Conservation (phyloP, 2,113 vertebrate genomes). For the Rostratula benghalensis region DNA sequence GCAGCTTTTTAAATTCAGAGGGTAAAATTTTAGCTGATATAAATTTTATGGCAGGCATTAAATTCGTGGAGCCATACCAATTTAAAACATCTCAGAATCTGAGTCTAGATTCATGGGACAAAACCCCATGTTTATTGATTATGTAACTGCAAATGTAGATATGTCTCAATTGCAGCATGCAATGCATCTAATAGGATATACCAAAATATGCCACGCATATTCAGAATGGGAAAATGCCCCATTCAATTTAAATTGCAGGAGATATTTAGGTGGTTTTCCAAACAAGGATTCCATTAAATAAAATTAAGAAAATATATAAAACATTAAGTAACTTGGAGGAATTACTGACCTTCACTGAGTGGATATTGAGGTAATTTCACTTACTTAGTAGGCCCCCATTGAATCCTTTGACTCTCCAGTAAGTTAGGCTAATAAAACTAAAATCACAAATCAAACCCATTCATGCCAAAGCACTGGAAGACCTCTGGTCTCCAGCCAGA, state of each 20-base stretch:
- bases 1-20: neutral
- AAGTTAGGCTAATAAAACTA: neutral
- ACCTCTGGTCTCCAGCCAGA: neutral
- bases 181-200: neutral
- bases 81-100: neutral
- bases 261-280: neutral
- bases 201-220: neutral
- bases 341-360: neutral
- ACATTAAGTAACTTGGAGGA: neutral
- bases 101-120: neutral
- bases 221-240: neutral
- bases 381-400: neutral
- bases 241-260: neutral
- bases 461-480: neutral
- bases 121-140: conserved; percentile 35
- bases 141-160: conserved; percentile 19
- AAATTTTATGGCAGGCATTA: conserved; percentile 26
- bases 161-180: neutral
- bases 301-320: neutral
- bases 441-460: neutral
- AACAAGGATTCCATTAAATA: neutral
- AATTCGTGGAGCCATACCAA: conserved; percentile 9
- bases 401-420: neutral
- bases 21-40: neutral
- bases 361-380: neutral